Base-by-base conservation (phyloP, 1,140 invertebrate species). In the Chrysopa pallens region DNA sequence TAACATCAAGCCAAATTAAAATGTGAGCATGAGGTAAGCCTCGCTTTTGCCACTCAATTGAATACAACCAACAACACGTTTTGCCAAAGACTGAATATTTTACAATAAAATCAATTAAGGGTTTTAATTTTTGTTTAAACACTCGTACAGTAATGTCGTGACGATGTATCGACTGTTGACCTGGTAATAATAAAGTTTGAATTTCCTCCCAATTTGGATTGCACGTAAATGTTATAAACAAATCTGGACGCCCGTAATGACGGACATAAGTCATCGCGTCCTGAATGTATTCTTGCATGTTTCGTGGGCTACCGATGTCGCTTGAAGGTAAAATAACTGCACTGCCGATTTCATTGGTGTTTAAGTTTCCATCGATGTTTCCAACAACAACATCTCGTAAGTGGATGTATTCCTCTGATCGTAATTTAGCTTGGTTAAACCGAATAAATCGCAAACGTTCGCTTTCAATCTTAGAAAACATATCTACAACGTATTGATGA, bases 201-300 rank as follows among this genome's bases (percentile, higher is more conserved):
- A 64, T 64, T 54, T 62, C 59, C 9, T 36, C 42, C 55, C 69
- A 76, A 44, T 65, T 50, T 53, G 62, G 61, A 65, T 74, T 69
- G 46, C 56, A 59, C 40, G 56, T 62, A 39, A 60, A 60, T 17
- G 63, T 68, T 42, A 67, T 59, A 51, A 67, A 65, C 47, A 59
- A 53, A 52, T 59, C 51, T 46, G 63, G 56, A 43, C 48, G 45
- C 37, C 60, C 64, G 50, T 61, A 60, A 38, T 57, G 11, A 8
- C 53, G 41, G 29, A 64, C 61, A 48, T 53, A 60, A 8, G 58
- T 48, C 53, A 65, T 57, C 5, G 61, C 61, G 58, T 64, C 56
- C 49, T 62, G 58, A 42, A 48, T 45, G 44, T 61, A 58, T 50
- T 66, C 54, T 36, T 63, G 58, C 61, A 64, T 61, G 45, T 64